Evolutionary conservation across 2,888 invertebrate species (phyloP).

Genomic region (Pristionchus japonicus): DNA sequence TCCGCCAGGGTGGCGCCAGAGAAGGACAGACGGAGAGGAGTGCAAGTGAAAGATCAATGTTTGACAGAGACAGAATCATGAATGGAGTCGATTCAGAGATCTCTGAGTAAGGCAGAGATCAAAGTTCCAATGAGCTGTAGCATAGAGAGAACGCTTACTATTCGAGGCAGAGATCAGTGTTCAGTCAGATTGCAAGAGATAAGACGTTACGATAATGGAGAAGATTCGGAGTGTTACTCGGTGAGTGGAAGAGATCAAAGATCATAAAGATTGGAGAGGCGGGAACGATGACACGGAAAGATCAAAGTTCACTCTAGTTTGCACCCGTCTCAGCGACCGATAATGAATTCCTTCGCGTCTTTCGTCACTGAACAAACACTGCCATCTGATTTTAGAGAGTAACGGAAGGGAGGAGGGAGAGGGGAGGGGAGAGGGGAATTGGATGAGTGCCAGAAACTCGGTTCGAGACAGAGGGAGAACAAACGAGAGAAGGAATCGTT

Average conservation of each 20-base stretch:
- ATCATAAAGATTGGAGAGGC: not conserved
- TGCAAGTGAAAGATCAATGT: too few species aligned
- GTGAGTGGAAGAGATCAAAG: too few species aligned
- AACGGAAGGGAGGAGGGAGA: not conserved
- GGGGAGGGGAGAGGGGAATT: slow-evolving; percentile 7
- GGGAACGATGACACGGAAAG: not conserved
- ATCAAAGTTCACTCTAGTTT: slow-evolving; percentile 12
- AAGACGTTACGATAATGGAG: too few species aligned
- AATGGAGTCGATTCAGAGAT: not conserved
- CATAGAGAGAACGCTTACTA: too few species aligned
- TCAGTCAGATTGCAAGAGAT: too few species aligned
- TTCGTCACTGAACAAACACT: not conserved
- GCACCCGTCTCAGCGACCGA: not conserved
- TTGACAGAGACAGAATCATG: too few species aligned
- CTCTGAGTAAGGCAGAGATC: too few species aligned
- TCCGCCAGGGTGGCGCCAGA: not conserved
- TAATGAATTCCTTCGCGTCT: not conserved
- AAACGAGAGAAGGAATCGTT: slow-evolving; percentile 16
- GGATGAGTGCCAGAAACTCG: not conserved
- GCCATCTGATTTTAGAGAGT: slow-evolving; percentile 12
- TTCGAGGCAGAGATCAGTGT: too few species aligned
- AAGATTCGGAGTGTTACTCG: too few species aligned
- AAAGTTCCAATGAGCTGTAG: too few species aligned
- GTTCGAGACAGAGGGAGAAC: not conserved
- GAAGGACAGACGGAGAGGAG: not conserved